Conservation (phyloP, 2,888 invertebrate genomes). For the Mythimna pallens region DNA sequence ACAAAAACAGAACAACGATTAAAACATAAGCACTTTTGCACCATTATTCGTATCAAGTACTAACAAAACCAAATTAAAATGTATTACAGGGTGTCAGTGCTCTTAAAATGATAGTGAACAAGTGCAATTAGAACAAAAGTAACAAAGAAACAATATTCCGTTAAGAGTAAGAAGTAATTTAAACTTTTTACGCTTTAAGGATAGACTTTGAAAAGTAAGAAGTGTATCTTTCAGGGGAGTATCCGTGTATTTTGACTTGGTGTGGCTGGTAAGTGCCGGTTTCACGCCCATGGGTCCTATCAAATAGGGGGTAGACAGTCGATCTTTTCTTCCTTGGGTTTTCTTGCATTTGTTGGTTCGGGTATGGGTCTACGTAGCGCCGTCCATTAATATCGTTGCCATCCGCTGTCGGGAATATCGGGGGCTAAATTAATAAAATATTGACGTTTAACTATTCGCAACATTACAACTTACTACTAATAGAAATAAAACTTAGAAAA, state of each 20-base stretch:
- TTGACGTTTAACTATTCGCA: conserved; percentile 64
- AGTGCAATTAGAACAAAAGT: conserved; percentile 46
- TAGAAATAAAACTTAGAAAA: conserved; percentile 47
- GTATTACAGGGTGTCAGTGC: conserved; percentile 26
- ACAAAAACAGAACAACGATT: conserved; percentile 58
- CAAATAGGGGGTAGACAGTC: conserved; percentile 78
- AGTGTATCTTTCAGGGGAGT: conserved; percentile 84
- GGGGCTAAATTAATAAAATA: conserved; percentile 85
- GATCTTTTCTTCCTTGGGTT: conserved; percentile 86
- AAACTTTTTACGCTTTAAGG: conserved; percentile 68
- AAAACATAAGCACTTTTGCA: conserved; percentile 36
- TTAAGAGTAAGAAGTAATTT: conserved; percentile 66
- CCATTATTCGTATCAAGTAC: conserved; percentile 14
- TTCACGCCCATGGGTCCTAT: conserved; percentile 73
- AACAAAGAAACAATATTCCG: conserved; percentile 30
- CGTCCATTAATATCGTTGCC: conserved; percentile 86
- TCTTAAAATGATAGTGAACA: conserved; percentile 26
- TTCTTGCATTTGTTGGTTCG: conserved; percentile 86
- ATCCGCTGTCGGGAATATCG: conserved; percentile 88
- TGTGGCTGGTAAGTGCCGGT: conserved; percentile 71
- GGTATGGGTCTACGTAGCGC: conserved; percentile 87
- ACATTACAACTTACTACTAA: conserved; percentile 37
- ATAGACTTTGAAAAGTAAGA: conserved; percentile 81
- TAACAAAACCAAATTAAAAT: conserved; percentile 24
- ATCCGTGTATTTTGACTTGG: conserved; percentile 80